Evolutionary conservation across 2,888 invertebrate species (phyloP).

Genomic region (Cataglyphis livida): DNA sequence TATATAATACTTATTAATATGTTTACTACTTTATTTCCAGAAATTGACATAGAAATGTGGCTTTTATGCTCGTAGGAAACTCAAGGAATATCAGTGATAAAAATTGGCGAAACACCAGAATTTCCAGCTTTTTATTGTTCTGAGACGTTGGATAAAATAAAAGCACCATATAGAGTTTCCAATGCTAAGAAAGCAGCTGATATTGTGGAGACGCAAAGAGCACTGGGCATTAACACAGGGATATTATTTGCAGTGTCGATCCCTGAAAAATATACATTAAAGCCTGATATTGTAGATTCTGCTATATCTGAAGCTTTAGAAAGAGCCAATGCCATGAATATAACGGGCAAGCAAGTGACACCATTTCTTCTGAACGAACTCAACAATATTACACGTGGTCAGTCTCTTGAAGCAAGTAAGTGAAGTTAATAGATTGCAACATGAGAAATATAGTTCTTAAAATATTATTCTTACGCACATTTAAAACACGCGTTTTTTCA

Average conservation of each 20-base stretch:
- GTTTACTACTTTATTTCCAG: neutral
- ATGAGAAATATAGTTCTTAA: neutral
- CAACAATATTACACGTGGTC: slow-evolving; percentile 92
- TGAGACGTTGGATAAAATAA: slow-evolving; percentile 89
- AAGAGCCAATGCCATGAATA: slow-evolving; percentile 87
- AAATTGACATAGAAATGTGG: neutral
- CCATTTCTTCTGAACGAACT: slow-evolving; percentile 95
- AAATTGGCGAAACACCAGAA: slow-evolving; percentile 88
- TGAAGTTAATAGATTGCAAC: slow-evolving; percentile 11
- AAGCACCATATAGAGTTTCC: slow-evolving; percentile 90
- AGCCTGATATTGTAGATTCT: slow-evolving; percentile 88
- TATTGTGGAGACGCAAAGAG: slow-evolving; percentile 88
- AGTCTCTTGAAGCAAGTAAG: slow-evolving; percentile 94
- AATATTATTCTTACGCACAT: neutral
- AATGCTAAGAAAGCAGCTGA: slow-evolving; percentile 90
- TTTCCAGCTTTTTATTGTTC: slow-evolving; percentile 98
- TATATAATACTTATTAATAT: neutral
- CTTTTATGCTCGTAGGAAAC: slow-evolving; percentile 90
- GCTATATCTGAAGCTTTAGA: slow-evolving; percentile 91
- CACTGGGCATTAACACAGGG: slow-evolving; percentile 89
- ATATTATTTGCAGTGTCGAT: slow-evolving; percentile 96
- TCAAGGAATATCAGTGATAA: slow-evolving; percentile 96
- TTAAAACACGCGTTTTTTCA: neutral
- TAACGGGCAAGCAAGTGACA: slow-evolving; percentile 95
- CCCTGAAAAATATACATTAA: slow-evolving; percentile 90